Conservation (phyloP, 2,113 vertebrate genomes). For the Labeo rohita region DNA sequence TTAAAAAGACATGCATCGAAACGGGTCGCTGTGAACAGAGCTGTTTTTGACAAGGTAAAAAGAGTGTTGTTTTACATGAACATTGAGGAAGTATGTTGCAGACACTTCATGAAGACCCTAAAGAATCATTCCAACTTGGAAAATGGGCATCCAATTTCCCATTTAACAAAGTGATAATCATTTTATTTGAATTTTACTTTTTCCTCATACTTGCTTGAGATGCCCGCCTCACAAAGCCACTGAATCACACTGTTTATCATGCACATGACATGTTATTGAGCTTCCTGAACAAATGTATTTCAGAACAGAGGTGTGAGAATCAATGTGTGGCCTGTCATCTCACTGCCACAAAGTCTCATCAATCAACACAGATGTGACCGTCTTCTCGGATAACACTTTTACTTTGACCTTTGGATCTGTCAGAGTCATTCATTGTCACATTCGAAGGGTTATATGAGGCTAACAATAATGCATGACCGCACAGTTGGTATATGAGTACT, state of each 20-base stretch:
- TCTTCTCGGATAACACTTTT: neutral
- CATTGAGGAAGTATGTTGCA: too few species aligned
- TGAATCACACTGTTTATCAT: neutral
- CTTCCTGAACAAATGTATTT: conserved; percentile 14
- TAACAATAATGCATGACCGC: neutral
- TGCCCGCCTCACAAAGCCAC: neutral
- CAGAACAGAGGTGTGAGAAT: neutral
- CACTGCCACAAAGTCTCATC: conserved; percentile 1
- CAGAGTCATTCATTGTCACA: conserved; percentile 29
- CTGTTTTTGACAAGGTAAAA: too few species aligned
- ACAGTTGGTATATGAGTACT: neutral
- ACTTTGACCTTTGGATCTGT: conserved; percentile 67
- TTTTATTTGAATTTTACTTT: too few species aligned
- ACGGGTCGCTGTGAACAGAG: too few species aligned
- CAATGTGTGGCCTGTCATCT: conserved; percentile 1
- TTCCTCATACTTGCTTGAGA: too few species aligned
- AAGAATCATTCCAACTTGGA: too few species aligned
- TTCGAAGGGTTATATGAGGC: conserved; percentile 30
- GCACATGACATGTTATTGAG: neutral
- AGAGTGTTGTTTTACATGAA: too few species aligned
- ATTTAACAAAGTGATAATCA: too few species aligned
- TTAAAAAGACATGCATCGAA: too few species aligned
- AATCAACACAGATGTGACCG: neutral
- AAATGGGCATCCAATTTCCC: too few species aligned
- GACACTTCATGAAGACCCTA: too few species aligned